phyloP scores from a whole-genome alignment of 2,113 vertebrate genomes.

The Lethenteron reissneri region DNA sequence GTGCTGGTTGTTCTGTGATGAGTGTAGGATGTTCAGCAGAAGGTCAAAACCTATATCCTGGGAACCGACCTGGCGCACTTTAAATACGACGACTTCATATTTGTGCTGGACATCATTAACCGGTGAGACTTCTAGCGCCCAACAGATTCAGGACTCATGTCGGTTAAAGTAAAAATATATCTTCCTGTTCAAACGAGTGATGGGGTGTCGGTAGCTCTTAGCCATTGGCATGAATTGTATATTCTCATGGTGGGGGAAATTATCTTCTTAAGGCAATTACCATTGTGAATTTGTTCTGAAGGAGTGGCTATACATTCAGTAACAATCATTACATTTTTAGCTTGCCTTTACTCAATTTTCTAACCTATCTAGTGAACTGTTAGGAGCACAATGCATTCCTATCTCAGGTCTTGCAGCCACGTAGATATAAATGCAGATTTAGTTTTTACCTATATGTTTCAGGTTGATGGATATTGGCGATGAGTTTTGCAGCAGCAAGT shows the following conservation, averaged over 20 bases:
- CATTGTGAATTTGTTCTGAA: slow-evolving; percentile 2
- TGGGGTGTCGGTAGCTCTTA: too few relatives aligned
- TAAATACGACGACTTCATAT: slow-evolving; percentile 96
- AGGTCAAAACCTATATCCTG: slow-evolving; percentile 87
- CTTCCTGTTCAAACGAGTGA: too few relatives aligned
- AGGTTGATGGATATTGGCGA: slow-evolving; percentile 94
- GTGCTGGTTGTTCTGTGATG: slow-evolving; percentile 12
- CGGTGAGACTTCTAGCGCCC: slow-evolving; percentile 29
- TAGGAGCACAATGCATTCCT: too few relatives aligned
- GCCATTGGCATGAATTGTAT: too few relatives aligned
- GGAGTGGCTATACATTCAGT: too few relatives aligned
- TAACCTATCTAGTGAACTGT: too few relatives aligned
- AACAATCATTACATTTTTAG: too few relatives aligned
- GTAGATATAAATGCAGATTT: not conserved
- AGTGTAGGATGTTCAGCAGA: slow-evolving; percentile 75
- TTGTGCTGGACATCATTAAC: slow-evolving; percentile 89
- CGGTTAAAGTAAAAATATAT: too few relatives aligned
- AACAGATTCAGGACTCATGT: too few relatives aligned
- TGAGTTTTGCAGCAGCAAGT: slow-evolving; percentile 90
- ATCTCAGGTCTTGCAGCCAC: too few relatives aligned
- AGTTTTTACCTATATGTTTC: slow-evolving; percentile 10
- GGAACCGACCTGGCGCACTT: slow-evolving; percentile 95
- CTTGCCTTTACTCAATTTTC: too few relatives aligned
- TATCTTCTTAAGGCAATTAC: not conserved
- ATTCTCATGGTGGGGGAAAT: too few relatives aligned